phyloP scores from a whole-genome alignment of 2,797 vertebrate genomes.

The Brotula barbata region DNA sequence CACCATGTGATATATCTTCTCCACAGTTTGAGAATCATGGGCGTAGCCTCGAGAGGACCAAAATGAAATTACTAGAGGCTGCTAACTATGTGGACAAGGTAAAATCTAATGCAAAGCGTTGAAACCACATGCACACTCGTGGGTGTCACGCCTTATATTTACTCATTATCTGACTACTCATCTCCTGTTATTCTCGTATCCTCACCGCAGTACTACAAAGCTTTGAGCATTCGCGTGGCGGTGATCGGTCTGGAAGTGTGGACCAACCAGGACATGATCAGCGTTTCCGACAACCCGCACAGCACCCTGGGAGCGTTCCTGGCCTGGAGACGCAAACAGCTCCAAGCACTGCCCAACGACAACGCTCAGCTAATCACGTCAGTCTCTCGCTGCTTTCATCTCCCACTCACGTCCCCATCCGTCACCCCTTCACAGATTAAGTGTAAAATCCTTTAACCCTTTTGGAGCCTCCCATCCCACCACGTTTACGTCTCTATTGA shows the following conservation, averaged over 20 bases:
- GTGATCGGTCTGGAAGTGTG: constrained; percentile 94
- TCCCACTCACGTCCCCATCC: not conserved
- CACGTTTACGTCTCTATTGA: constrained; percentile 8
- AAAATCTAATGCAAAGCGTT: not conserved
- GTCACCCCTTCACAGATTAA: not conserved
- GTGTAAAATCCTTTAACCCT: not conserved
- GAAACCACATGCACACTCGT: not conserved
- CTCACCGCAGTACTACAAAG: constrained; percentile 88
- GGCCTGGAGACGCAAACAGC: constrained; percentile 89
- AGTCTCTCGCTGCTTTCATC: constrained; percentile 47
- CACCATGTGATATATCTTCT: constrained; percentile 31
- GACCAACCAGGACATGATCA: constrained; percentile 84
- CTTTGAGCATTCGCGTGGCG: constrained; percentile 90
- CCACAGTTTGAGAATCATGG: constrained; percentile 88
- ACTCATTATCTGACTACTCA: not conserved
- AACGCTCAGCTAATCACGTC: constrained; percentile 97
- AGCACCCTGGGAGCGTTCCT: constrained; percentile 91
- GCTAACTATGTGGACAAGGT: constrained; percentile 98
- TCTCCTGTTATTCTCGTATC: not conserved
- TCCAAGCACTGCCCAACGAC: constrained; percentile 85
- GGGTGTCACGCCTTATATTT: not conserved
- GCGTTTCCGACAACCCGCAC: constrained; percentile 88
- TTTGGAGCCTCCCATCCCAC: not conserved
- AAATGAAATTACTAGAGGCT: constrained; percentile 86
- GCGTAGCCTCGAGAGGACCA: constrained; percentile 79